phyloP scores from a whole-genome alignment of 2,113 vertebrate genomes.

The Centropus bengalensis region DNA sequence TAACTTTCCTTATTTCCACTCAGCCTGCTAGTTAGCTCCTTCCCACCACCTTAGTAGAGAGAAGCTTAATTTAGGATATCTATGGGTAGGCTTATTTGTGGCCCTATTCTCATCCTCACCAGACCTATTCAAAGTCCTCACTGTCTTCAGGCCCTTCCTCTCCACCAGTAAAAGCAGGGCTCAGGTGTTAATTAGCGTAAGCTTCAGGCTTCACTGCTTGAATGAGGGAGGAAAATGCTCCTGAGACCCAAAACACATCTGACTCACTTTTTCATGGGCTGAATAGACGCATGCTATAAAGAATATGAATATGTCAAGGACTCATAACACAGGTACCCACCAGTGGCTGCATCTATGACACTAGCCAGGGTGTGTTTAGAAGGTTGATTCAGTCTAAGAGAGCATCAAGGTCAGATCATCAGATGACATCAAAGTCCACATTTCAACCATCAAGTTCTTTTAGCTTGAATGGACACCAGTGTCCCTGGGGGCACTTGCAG shows the following conservation, averaged over 20 bases:
- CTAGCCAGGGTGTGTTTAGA: background rate
- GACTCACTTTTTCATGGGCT: background rate
- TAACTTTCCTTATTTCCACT: background rate
- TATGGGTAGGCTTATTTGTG: background rate
- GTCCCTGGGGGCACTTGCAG: background rate
- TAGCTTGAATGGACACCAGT: background rate
- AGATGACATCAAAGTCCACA: background rate
- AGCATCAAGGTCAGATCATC: background rate
- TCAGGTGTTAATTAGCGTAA: background rate
- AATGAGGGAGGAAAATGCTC: background rate
- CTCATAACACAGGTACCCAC: background rate
- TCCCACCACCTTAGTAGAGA: background rate
- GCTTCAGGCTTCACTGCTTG: background rate
- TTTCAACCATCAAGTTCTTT: background rate
- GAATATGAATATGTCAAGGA: background rate
- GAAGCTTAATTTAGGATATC: background rate
- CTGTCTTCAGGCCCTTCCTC: background rate
- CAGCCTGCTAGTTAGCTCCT: background rate
- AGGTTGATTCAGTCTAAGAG: background rate
- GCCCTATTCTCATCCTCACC: background rate
- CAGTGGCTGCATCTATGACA: background rate
- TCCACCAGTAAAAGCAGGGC: background rate
- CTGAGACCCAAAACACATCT: background rate
- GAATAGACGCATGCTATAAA: fast-evolving
- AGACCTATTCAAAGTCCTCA: background rate